Evolutionary conservation across 2,113 vertebrate genomes (phyloP).

Genomic region (Mesembrinibis cayennensis): DNA sequence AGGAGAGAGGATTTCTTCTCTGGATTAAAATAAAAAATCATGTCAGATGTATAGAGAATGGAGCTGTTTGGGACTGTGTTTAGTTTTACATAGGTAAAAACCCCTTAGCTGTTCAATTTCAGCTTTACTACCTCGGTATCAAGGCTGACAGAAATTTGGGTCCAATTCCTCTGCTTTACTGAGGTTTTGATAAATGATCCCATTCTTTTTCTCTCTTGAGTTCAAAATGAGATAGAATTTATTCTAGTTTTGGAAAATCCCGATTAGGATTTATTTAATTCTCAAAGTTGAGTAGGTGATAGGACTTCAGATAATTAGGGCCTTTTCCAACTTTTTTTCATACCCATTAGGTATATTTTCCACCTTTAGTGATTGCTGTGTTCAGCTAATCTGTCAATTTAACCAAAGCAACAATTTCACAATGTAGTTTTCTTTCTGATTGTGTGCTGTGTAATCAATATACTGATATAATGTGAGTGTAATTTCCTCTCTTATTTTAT

Average conservation of each 20-base stretch:
- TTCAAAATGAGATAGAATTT: neutral
- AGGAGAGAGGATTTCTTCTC: neutral
- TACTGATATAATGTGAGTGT: constrained; percentile 80
- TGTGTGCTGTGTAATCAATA: constrained; percentile 83
- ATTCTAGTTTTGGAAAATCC: neutral
- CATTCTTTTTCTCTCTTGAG: neutral
- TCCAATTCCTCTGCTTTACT: neutral
- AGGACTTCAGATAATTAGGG: neutral
- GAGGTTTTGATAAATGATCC: neutral
- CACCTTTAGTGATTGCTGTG: constrained; percentile 71
- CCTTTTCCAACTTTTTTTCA: neutral
- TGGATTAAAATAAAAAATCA: neutral
- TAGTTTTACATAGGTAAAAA: neutral
- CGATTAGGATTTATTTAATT: neutral
- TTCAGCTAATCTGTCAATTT: constrained; percentile 77
- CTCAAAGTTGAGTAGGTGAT: neutral
- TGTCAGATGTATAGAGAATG: neutral
- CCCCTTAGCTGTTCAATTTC: neutral
- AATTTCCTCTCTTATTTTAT: constrained; percentile 85
- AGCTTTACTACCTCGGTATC: fast-evolving
- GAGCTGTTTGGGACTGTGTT: neutral
- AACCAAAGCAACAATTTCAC: constrained; percentile 80
- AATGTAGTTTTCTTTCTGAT: constrained; percentile 79
- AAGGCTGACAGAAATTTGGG: neutral
- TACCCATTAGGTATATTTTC: constrained; percentile 35